These are phyloP conservation scores for Yponomeuta malinellus DNA, from an alignment of 2,888 invertebrate genomes.

Conservation along the genomic window DNA sequence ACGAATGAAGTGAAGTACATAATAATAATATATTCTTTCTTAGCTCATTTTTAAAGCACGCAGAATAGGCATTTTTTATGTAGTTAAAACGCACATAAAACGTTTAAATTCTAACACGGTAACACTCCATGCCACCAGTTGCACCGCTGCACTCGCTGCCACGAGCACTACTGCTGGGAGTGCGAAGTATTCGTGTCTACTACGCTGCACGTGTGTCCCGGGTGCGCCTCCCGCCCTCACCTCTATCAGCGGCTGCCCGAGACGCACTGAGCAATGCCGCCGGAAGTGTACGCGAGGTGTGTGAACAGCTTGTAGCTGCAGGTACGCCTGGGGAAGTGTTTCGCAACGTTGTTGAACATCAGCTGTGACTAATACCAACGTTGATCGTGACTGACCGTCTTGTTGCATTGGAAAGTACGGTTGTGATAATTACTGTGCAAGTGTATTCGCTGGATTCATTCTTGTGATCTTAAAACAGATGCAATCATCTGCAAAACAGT, in stretches of 20 bases:
- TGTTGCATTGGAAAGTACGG: too few species aligned
- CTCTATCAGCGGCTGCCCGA: slow-evolving; percentile 63
- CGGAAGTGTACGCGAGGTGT: slow-evolving; percentile 20
- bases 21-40: too few species aligned
- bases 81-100: too few species aligned
- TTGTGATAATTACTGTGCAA: too few species aligned
- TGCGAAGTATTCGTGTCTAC: slow-evolving; percentile 97
- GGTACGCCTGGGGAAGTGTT: too few species aligned
- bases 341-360: background rate
- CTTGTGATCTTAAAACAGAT: too few species aligned
- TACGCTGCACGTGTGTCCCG: slow-evolving; percentile 96
- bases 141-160: slow-evolving; percentile 88
- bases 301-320: background rate
- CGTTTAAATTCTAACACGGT: too few species aligned
- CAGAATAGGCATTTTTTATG: too few species aligned
- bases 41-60: too few species aligned
- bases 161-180: slow-evolving; percentile 90
- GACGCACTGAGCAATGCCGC: slow-evolving; percentile 20
- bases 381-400: too few species aligned
- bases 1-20: too few species aligned
- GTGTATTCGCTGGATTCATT: too few species aligned
- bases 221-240: slow-evolving; percentile 85
- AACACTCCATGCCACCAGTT: slow-evolving; percentile 65
- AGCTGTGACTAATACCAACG: background rate
- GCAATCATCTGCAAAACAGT: background rate